Base-by-base conservation (phyloP, 2,113 vertebrate species). In the Channa argus region DNA sequence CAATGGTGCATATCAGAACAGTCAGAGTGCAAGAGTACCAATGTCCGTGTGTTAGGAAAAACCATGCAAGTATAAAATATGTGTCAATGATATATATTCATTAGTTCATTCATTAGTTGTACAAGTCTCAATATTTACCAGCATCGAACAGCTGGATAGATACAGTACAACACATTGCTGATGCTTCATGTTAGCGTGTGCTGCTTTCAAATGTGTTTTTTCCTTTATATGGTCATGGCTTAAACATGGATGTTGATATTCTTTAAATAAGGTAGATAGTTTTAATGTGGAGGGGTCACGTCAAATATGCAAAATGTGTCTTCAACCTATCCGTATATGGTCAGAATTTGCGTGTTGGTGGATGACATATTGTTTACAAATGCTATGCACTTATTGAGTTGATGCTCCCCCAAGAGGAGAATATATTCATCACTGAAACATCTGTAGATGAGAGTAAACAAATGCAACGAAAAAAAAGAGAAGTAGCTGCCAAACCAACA, bases 321-420 rank as follows among this genome's bases (percentile, higher is more conserved):
- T 4, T 9, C 24, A 52, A 5, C 34, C 5, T 6, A 7, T 6
- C 5, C 6, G 34, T 34, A 13, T 13, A 7, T 13, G 33, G 33
- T 11, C 24, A 38, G 41, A 11, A n/a, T 41, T 11, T 5, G 10
- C 2, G 10, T 49, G 9, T 9, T 9, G 45, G n/a, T 39, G 34
- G 5, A 6, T 33, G 47, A 13, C 36, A 13, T 56, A 13, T 12
- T 34, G 52, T 54, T 54, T 54, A 37, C 36, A 36, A 36, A 34
- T 38, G 8, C 24, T 51, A 11, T 53, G 37, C n/a, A 3, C 6
- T 24, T 3, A n/a, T 12, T 43, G 62, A 13, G 38, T 60, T 2
- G 11, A 73, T 55, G 74, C 74, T 73, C 84, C 67, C 76, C 71
- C 60, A 62, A 73, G 54, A 70, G 63, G 68, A 53, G 0, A 52